Conservation (phyloP, 2,113 vertebrate genomes). For the Cheilinus undulatus region DNA sequence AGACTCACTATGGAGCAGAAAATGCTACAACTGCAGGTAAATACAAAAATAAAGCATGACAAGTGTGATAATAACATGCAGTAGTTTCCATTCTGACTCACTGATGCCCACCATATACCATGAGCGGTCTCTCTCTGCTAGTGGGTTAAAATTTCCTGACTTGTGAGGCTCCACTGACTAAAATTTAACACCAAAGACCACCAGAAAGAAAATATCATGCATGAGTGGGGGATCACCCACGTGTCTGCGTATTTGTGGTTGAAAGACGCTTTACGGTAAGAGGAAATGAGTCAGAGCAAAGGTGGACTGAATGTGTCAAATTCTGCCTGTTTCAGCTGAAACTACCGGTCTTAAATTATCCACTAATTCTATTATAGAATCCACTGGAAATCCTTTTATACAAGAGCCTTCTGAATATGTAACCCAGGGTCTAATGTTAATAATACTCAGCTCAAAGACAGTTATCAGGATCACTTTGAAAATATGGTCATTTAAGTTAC, state of each 20-base stretch:
- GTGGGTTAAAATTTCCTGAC: slow-evolving; percentile 43
- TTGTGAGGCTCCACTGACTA: slow-evolving; percentile 60
- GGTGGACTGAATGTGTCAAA: neutral
- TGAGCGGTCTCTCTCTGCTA: no score
- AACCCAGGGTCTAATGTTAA: no score
- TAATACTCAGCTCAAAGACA: no score
- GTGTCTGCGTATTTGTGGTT: slow-evolving; percentile 35
- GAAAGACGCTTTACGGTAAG: slow-evolving; percentile 28
- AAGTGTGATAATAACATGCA: neutral
- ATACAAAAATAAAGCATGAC: neutral
- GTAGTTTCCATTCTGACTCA: slow-evolving; percentile 25
- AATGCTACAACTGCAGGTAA: neutral
- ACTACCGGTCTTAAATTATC: no score
- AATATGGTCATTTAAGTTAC: no score
- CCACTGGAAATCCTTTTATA: no score
- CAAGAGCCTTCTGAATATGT: no score
- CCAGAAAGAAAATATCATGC: neutral
- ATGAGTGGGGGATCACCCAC: slow-evolving; percentile 30
- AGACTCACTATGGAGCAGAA: slow-evolving; percentile 7
- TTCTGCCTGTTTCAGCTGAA: neutral
- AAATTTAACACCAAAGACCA: slow-evolving; percentile 12
- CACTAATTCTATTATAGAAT: no score
- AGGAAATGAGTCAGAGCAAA: slow-evolving; percentile 1
- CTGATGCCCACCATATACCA: no score
- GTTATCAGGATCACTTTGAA: no score